phyloP scores from a whole-genome alignment of 2,113 vertebrate species.

The Neopipo cinnamomea region DNA sequence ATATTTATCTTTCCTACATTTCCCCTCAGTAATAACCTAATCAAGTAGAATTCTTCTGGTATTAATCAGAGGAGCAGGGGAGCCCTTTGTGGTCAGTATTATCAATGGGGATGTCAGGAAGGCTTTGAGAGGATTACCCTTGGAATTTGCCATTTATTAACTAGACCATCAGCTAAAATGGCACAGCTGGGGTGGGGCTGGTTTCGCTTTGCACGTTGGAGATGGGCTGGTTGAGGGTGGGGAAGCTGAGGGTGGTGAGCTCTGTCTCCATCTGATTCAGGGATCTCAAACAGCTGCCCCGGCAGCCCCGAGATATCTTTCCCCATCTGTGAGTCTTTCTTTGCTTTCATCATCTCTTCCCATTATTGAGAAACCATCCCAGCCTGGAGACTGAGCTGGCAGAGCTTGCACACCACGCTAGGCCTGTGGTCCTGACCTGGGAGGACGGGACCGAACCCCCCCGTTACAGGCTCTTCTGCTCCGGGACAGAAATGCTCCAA shows the following conservation, averaged over 20 bases:
- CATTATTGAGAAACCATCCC: constrained; percentile 52
- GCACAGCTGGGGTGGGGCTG: background rate
- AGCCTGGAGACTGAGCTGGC: background rate
- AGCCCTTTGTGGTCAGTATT: constrained; percentile 31
- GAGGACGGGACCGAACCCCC: accelerated
- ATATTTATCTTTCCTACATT: constrained; percentile 12
- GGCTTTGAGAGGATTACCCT: constrained; percentile 50
- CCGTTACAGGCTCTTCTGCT: background rate
- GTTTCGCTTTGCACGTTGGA: constrained; percentile 34
- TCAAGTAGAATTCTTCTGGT: constrained; percentile 42
- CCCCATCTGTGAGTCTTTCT: constrained; percentile 22
- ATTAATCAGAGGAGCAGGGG: constrained; percentile 36
- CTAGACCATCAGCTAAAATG: constrained; percentile 42
- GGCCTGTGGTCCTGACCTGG: background rate
- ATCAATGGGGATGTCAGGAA: constrained; percentile 32
- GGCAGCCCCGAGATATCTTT: constrained; percentile 46
- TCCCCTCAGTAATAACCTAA: constrained; percentile 6
- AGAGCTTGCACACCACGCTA: background rate
- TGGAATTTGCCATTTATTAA: constrained; percentile 57
- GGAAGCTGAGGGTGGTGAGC: constrained; percentile 38
- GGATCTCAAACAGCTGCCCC: constrained; percentile 57
- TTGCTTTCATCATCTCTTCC: constrained; percentile 62
- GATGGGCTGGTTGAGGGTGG: constrained; percentile 23
- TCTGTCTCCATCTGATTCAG: constrained; percentile 55
- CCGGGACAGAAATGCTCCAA: background rate